Evolutionary conservation across 2,113 vertebrate species (phyloP), one percentile per base, ranked within the genome.

Genomic region (Plectropomus leopardus): DNA sequence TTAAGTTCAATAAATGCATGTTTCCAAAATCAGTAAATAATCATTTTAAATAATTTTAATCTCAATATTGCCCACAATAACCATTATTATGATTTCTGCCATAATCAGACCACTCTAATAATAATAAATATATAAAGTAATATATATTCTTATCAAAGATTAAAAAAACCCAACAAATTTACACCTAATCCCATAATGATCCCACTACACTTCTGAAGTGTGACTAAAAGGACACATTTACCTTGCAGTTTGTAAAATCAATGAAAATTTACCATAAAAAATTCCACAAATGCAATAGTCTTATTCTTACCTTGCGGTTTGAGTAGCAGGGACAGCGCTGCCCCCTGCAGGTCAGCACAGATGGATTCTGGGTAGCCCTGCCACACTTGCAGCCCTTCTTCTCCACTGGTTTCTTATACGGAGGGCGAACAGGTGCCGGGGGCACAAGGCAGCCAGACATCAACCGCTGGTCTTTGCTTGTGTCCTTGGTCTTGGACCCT

Each of bases 381-480:
- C 98, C 98, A 95, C 98, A 99, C 94, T 99, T 98, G 84, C 98
- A 99, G 85, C 98, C 98, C 89, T 98, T 99, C 94, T 98, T 99
- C 92, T 99, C 98, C 86, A 96, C 97, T 26, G 97, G 96, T 90
- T 99, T 99, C 94, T 98, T 99, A 51, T 98, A 98, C 5, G 97
- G 96, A 91, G 96, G 96, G 93, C 98, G 97, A 68, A 96, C 96
- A 0, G 97, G 96, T 57, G 96, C 96, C 73, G 96, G 94, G 4
- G 97, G 95, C 89, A 97, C 94, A 84, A 97, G 90, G 14, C 96
- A 97, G 94, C 97, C 95, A 67, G 96, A 93, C 85, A 96, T 92
- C 84, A 96, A 92, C 78, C 97, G 96, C 86, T 97, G 96, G 80
- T 99, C 97, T 94, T 97, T 98, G 65, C 95, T 91, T 82, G 97